Evolutionary conservation across 2,797 vertebrate species (phyloP).

Genomic region (Todus mexicanus): DNA sequence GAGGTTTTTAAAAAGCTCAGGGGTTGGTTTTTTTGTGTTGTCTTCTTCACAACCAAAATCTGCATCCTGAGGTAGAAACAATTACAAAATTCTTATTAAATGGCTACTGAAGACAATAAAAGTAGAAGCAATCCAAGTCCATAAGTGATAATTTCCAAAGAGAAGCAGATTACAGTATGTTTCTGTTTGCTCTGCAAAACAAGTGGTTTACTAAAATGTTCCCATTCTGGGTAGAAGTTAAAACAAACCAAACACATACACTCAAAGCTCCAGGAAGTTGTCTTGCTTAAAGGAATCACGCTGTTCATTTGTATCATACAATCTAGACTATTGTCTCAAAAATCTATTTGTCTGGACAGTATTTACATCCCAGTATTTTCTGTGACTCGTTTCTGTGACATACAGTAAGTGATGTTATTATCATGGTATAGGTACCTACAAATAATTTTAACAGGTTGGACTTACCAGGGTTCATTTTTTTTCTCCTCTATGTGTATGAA

Average conservation of each 20-base stretch:
- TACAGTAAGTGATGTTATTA: background rate
- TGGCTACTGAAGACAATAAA: constrained; percentile 26
- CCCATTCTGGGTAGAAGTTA: background rate
- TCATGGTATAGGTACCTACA: background rate
- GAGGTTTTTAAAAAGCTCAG: constrained; percentile 2
- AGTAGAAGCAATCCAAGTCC: background rate
- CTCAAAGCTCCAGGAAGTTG: background rate
- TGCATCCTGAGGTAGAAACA: background rate
- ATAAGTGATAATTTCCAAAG: background rate
- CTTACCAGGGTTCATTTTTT: accelerated
- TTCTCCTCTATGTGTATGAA: background rate
- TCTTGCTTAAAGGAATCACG: background rate
- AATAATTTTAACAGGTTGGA: background rate
- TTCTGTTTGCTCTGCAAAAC: background rate
- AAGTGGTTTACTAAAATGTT: background rate
- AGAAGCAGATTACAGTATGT: background rate
- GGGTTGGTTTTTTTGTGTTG: background rate
- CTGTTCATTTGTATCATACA: background rate
- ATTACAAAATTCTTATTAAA: background rate
- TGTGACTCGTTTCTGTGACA: background rate
- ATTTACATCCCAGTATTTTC: background rate
- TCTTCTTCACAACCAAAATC: background rate
- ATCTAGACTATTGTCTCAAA: background rate
- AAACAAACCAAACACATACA: accelerated
- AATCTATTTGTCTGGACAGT: background rate